A percentile compares a stretch with the other conserved stretches of the same genome.
Conservation (phyloP, 1,140 invertebrate genomes). For the Parasteatoda tepidariorum region DNA sequence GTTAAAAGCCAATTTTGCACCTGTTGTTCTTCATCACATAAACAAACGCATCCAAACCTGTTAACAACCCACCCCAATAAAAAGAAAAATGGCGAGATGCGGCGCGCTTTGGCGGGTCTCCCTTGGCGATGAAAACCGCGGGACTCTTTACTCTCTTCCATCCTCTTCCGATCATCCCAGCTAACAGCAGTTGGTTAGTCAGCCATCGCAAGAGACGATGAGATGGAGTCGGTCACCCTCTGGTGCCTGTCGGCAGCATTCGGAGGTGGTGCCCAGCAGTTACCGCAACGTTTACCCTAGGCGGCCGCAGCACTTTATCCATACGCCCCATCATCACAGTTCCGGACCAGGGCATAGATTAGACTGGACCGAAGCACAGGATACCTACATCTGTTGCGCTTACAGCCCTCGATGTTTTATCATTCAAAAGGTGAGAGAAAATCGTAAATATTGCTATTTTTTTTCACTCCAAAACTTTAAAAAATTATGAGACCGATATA, state of each 20-base stretch:
- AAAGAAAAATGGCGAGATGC: background rate
- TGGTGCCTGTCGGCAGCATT: constrained; percentile 28
- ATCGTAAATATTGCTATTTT: constrained; percentile 61
- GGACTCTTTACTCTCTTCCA: background rate
- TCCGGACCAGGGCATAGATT: background rate
- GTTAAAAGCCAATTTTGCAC: too few species aligned
- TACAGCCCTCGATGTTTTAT: constrained; percentile 75
- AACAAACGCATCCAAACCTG: background rate
- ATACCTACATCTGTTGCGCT: constrained; percentile 74
- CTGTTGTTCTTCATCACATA: constrained; percentile 25
- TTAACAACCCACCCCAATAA: background rate
- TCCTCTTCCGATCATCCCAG: constrained; percentile 11
- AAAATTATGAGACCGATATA: too few species aligned
- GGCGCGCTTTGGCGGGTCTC: constrained; percentile 14
- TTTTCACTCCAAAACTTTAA: too few species aligned
- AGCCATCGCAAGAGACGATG: constrained; percentile 42
- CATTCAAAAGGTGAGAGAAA: constrained; percentile 73
- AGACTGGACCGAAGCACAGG: constrained; percentile 69
- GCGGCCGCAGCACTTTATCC: constrained; percentile 10
- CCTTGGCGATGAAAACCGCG: constrained; percentile 7
- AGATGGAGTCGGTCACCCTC: constrained; percentile 49
- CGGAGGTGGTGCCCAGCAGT: constrained; percentile 15
- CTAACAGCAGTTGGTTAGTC: constrained; percentile 27
- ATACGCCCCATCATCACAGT: background rate
- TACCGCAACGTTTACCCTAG: constrained; percentile 10